Evolutionary conservation across 2,888 invertebrate genomes (phyloP), one percentile per base, ranked within the genome.

Genomic region (Nemurella pictetii): DNA sequence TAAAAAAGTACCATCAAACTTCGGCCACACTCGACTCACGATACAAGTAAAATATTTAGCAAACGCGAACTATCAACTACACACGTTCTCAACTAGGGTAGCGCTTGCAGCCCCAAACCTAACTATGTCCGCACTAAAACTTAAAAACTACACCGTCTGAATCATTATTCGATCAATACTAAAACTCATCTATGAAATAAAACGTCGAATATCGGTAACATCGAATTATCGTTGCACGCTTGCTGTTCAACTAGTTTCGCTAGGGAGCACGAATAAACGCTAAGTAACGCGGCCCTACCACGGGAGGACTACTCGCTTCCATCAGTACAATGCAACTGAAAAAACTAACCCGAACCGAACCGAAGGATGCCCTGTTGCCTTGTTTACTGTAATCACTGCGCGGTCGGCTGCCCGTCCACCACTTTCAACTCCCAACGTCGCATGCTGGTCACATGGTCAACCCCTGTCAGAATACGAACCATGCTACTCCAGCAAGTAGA

Each of bases 311-410:
- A 78, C 78, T 78, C 78, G 78, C 78, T 30, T n/a, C 30, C 78
- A 30, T 78, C 27, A 78, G 30, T 30, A 78, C 78, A 78, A 78
- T 78, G 29, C 78, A 78, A 78, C 78, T 78, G 78, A 78, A 78
- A 78, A 78, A 78, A 78, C 78, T 78, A 29, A 78, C 78, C 78
- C 78, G 78, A 29, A 55, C 78, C 78, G 78, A 78, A 74, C 74
- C 74, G 74, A 78, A 27, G 28, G 78, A 30, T n/a, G 78, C 78
- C 30, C 28, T 29, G 78, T 78, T 78, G 78, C 78, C 78, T 30
- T n/a, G 30, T 29, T 78, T 29, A 29, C 78, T 15, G 7, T n/a
- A n/a, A 55, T 7, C 55, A 20, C 55, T 20, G 55, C 55, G 20
- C 55, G 1, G 55, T 1, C 55, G 55, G 4, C 35, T 12, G 35